Evolutionary conservation across 2,888 invertebrate species (phyloP), one percentile per base, ranked within the genome.

Genomic region (Synergus itoensis): DNA sequence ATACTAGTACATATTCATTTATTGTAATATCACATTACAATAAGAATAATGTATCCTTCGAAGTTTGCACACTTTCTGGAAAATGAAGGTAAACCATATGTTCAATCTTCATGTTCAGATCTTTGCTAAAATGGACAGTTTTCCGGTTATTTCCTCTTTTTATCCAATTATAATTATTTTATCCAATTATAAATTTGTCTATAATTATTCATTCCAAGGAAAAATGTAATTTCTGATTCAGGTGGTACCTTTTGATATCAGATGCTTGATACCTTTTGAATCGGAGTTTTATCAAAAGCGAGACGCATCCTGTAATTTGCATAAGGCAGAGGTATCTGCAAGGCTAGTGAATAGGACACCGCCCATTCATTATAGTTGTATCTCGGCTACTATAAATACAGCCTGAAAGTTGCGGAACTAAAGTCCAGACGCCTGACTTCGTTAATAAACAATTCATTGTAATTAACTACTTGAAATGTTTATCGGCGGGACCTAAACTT

Each of bases 391-490:
- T 53, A 48, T 69, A 53, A 53, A 53, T 69, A 69, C 14, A 69
- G 16, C 16, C 18, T 11, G 69, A 48, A 45, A 69, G 69, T 69
- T 69, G 36, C 28, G 28, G 8, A 69, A 69, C 69, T 69, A 28
- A 3, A 28, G 28, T 28, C 28, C 28, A 45, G 69, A 69, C 28
- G 45, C 69, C 48, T 69, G 18, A 67, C 65, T 67, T 43, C 43
- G 65, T 43, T 67, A 53, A 53, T 69, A 48, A 69, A 69, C 69
- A 69, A 69, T 69, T 69, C 48, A 36, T 69, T 69, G 48, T 53
- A 69, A 69, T 69, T 69, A 69, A 69, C 69, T 53, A n/a, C 48
- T 16, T 16, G 69, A 28, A 53, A 69, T 21, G 69, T 69, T 69
- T 53, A 69, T 69, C 69, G 48, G n/a, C n/a, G 36, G 40, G 40